A percentile compares a stretch with the other conserved stretches of the same genome.
Conservation (phyloP, 2,888 invertebrate genomes). For the Acrocyrtus sp. region DNA sequence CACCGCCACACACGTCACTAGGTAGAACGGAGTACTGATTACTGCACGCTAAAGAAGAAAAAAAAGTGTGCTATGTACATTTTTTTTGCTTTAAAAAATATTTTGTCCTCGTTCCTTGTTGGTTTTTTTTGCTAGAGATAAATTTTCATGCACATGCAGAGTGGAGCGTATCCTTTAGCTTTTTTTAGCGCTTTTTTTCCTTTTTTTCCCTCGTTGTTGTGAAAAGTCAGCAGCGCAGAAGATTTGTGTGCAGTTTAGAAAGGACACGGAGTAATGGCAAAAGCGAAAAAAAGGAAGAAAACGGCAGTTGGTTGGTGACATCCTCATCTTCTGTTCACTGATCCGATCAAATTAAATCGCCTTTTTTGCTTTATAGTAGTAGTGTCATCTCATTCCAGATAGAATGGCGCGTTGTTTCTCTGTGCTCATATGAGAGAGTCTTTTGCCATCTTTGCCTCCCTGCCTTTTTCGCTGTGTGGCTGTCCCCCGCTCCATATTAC, state of each 20-base stretch:
- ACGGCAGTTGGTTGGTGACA: constrained; percentile 47
- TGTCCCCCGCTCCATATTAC: too few species aligned
- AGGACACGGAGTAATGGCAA: constrained; percentile 4
- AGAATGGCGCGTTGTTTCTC: neutral
- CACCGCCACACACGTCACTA: too few species aligned
- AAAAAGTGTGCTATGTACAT: too few species aligned
- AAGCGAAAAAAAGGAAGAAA: constrained; percentile 31
- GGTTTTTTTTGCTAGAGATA: neutral
- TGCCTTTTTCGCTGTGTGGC: neutral
- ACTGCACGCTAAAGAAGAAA: too few species aligned
- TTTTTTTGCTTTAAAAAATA: too few species aligned
- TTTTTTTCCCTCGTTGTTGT: constrained; percentile 1
- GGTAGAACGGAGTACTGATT: too few species aligned
- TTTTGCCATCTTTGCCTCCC: neutral
- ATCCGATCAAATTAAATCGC: constrained; percentile 52
- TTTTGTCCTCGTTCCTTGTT: neutral
- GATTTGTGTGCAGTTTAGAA: constrained; percentile 35
- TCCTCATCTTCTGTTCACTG: constrained; percentile 52
- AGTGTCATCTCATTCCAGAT: neutral
- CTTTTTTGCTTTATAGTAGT: constrained; percentile 34
- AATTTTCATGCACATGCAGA: neutral
- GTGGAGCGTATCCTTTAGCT: neutral
- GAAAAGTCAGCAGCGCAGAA: constrained; percentile 31
- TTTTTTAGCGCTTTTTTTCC: neutral
- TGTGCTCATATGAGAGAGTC: constrained; percentile 1